Evolutionary conservation across 2,888 invertebrate genomes (phyloP).

Genomic region (Nymphalis c-album): DNA sequence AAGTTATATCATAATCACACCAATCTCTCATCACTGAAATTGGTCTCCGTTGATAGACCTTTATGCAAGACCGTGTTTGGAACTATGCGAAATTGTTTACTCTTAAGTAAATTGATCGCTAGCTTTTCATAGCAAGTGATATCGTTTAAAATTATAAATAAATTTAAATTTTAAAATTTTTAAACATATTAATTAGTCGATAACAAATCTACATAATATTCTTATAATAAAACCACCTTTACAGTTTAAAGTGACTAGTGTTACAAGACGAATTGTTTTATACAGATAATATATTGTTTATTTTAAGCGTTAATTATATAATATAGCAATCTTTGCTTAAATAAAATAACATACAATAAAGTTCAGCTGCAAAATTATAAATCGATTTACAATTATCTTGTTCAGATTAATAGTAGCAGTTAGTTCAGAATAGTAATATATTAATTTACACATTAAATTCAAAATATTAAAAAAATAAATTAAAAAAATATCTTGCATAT

Average conservation of each 20-base stretch:
- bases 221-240: constrained; percentile 11
- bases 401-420: not conserved
- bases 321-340: not conserved
- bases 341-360: not conserved
- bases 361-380: not conserved
- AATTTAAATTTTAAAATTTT: not conserved
- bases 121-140: no score
- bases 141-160: not conserved
- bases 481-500: constrained; percentile 4
- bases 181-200: not conserved
- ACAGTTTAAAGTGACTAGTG: constrained; percentile 25
- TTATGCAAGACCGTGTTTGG: no score
- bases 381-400: not conserved
- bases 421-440: constrained; percentile 7
- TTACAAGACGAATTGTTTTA: constrained; percentile 17
- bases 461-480: constrained; percentile 1
- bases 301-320: not conserved
- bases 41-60: no score
- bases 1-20: no score
- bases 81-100: no score
- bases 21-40: no score
- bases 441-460: not conserved
- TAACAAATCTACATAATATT: constrained; percentile 10
- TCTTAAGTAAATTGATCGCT: no score
- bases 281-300: constrained; percentile 15